These are phyloP conservation scores for Nemoura dubitans DNA, from an alignment of 2,888 invertebrate genomes.

Conservation along the genomic window DNA sequence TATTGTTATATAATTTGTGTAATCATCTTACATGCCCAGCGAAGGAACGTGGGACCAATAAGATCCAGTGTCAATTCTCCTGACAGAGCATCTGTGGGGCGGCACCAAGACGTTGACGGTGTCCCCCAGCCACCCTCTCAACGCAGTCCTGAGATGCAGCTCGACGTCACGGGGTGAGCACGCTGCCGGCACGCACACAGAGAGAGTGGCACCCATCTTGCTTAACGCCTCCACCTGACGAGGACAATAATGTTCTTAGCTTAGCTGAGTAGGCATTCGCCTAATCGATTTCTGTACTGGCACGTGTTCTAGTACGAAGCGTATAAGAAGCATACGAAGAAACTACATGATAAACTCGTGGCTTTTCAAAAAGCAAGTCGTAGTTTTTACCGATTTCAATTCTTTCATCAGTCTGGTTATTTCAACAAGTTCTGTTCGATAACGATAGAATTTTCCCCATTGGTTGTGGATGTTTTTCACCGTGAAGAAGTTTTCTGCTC, in stretches of 20 bases:
- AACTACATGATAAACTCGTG: too few species aligned
- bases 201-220: not conserved
- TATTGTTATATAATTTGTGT: too few species aligned
- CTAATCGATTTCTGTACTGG: too few species aligned
- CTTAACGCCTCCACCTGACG: not conserved
- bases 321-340: too few species aligned
- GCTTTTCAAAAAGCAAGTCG: too few species aligned
- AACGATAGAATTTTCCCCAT: not conserved
- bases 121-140: conserved; percentile 12
- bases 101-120: not conserved
- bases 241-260: not conserved
- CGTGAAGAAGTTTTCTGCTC: not conserved
- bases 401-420: not conserved
- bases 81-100: not conserved
- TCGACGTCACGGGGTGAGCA: not conserved
- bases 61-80: not conserved
- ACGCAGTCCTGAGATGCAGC: not conserved
- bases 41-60: not conserved
- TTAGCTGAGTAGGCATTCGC: too few species aligned
- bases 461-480: not conserved
- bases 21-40: not conserved
- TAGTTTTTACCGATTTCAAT: too few species aligned
- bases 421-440: not conserved
- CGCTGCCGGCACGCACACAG: not conserved
- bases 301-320: too few species aligned